Conservation (phyloP, 2,113 vertebrate genomes). For the Stigmatopora argus region DNA sequence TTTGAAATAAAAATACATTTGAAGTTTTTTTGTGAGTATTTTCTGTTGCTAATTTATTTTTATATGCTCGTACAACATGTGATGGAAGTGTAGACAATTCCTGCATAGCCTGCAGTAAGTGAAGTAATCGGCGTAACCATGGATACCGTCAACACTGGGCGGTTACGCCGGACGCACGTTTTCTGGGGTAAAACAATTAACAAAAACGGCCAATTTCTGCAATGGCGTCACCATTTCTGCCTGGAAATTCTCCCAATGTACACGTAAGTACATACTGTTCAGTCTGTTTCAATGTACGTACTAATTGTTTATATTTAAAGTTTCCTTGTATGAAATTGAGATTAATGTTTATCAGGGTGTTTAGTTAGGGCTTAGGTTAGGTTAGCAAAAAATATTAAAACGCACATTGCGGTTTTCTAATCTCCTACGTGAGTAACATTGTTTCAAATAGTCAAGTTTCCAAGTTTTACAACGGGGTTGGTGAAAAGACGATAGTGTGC, state of each 20-base stretch:
- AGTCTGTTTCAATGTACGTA: too few relatives aligned
- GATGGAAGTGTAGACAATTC: background rate
- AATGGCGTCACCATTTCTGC: conserved; percentile 79
- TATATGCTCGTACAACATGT: background rate
- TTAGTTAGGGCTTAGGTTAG: too few relatives aligned
- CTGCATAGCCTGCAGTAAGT: background rate
- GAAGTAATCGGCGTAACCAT: conserved; percentile 8
- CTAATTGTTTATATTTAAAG: too few relatives aligned
- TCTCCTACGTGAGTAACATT: too few relatives aligned
- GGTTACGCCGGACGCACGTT: background rate
- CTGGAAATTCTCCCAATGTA: conserved; percentile 65
- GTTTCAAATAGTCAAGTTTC: too few relatives aligned
- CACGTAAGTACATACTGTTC: conserved; percentile 73
- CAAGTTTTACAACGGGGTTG: too few relatives aligned
- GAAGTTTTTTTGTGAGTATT: background rate
- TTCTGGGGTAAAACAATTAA: background rate
- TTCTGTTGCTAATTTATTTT: background rate
- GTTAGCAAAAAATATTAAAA: too few relatives aligned
- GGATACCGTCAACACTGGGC: conserved; percentile 20
- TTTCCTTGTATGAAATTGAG: too few relatives aligned
- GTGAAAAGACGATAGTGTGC: too few relatives aligned
- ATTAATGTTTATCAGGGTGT: too few relatives aligned
- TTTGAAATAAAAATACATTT: conserved; percentile 39
- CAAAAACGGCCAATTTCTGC: background rate
- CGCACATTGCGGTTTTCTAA: too few relatives aligned